Evolutionary conservation across 1,140 invertebrate species (phyloP).

Genomic region (Pomacea maculata): DNA sequence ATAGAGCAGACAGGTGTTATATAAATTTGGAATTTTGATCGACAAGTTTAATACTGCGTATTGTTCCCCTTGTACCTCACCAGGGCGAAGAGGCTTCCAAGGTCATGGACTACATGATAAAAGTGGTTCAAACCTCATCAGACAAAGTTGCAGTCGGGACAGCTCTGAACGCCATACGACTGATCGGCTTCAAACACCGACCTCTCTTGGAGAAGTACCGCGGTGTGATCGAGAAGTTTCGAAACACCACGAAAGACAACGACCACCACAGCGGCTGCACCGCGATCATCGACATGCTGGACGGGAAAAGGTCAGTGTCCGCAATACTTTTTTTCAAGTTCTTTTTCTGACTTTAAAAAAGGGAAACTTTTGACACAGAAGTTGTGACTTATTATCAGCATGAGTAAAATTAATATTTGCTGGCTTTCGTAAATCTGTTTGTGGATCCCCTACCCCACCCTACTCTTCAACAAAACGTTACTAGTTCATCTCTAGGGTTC

Average conservation of each 20-base stretch:
- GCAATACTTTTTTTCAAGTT: no score
- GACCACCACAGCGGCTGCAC: not conserved
- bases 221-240: slow-evolving; percentile 18
- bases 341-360: no score
- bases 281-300: slow-evolving; percentile 34
- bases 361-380: no score
- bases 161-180: slow-evolving; percentile 18
- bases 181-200: slow-evolving; percentile 24
- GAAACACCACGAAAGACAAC: not conserved
- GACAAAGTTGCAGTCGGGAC: not conserved
- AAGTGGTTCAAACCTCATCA: not conserved
- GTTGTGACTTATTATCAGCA: no score
- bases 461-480: no score
- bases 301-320: slow-evolving; percentile 37
- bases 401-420: no score
- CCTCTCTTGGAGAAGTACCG: slow-evolving; percentile 22
- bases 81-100: not conserved
- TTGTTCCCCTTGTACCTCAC: not conserved
- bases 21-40: no score
- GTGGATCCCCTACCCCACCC: no score
- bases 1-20: no score
- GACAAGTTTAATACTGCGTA: no score
- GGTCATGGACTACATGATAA: slow-evolving; percentile 5
- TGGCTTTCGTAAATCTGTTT: no score
- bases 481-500: no score